Conservation (phyloP, 2,797 vertebrate species). For the Leptatherina wallacei region DNA sequence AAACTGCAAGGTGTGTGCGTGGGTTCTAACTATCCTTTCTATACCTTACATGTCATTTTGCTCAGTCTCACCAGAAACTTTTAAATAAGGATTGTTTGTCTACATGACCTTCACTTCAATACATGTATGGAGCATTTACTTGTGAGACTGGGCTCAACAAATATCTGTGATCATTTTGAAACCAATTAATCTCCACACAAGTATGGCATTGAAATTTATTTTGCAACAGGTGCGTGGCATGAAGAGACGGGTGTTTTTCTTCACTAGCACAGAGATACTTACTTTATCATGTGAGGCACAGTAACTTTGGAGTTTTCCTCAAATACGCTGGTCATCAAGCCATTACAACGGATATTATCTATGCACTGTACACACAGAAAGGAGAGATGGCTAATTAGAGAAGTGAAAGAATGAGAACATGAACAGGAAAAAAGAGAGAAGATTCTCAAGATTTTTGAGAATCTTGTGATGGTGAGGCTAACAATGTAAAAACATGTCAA, state of each 20-base stretch:
- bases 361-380: conserved; percentile 86
- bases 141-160: not conserved
- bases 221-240: conserved; percentile 24
- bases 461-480: conserved; percentile 1
- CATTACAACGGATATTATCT: conserved; percentile 98
- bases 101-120: too few species aligned
- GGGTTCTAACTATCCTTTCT: not conserved
- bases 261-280: conserved; percentile 77
- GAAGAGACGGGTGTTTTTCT: conserved; percentile 53
- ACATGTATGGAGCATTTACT: too few species aligned
- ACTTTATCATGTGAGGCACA: conserved; percentile 99
- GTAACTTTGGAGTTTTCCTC: conserved; percentile 99
- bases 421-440: not conserved
- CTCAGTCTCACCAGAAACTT: too few species aligned
- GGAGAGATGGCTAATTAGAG: not conserved
- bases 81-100: too few species aligned
- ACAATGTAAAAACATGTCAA: not conserved
- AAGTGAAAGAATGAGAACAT: not conserved
- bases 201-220: conserved; percentile 25
- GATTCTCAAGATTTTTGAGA: not conserved
- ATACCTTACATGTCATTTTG: too few species aligned
- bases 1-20: not conserved
- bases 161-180: not conserved
- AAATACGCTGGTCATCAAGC: conserved; percentile 98
- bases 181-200: not conserved